Percentiles rank a stretch among this genome's conserved stretches.
phyloP scores from a whole-genome alignment of 2,888 invertebrate species.

The Xestobium rufovillosum region DNA sequence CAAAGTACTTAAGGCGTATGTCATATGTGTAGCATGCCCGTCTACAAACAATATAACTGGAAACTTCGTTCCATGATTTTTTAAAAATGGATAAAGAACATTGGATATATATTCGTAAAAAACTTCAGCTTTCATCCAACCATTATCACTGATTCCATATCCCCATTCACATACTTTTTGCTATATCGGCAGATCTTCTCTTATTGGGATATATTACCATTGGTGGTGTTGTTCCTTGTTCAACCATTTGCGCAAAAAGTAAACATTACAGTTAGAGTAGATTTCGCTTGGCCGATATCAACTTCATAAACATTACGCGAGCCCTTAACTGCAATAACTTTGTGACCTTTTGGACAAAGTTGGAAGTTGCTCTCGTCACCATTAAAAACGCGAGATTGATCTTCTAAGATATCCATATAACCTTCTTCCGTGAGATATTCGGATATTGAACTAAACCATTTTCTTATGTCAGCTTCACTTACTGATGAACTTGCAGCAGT shows the following conservation, averaged over 20 bases:
- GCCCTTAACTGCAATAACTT: conserved; percentile 20
- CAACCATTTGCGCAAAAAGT: conserved; percentile 35
- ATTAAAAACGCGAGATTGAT: conserved; percentile 11
- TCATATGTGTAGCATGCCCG: conserved; percentile 11
- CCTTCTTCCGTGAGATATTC: conserved; percentile 21
- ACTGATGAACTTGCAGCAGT: conserved; percentile 25
- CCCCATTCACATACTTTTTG: conserved; percentile 27
- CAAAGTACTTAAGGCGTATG: conserved; percentile 3
- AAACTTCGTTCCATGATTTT: conserved; percentile 8
- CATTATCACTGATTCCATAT: conserved; percentile 24
- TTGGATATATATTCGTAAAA: conserved; percentile 27
- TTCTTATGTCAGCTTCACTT: conserved; percentile 16
- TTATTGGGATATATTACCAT: conserved; percentile 33
- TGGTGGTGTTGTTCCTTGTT: conserved; percentile 1
- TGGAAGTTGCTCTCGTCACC: background rate
- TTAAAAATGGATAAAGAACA: conserved; percentile 4
- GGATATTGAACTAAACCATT: conserved; percentile 14
- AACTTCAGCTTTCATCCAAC: conserved; percentile 24
- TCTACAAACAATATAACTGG: conserved; percentile 17
- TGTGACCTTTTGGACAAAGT: conserved; percentile 1
- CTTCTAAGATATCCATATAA: conserved; percentile 25
- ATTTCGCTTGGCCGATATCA: conserved; percentile 32
- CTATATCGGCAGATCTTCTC: conserved; percentile 28
- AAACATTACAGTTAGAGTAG: conserved; percentile 35
- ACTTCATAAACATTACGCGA: conserved; percentile 34